Conservation (phyloP, 2,888 invertebrate genomes). For the Cerceris rybyensis region DNA sequence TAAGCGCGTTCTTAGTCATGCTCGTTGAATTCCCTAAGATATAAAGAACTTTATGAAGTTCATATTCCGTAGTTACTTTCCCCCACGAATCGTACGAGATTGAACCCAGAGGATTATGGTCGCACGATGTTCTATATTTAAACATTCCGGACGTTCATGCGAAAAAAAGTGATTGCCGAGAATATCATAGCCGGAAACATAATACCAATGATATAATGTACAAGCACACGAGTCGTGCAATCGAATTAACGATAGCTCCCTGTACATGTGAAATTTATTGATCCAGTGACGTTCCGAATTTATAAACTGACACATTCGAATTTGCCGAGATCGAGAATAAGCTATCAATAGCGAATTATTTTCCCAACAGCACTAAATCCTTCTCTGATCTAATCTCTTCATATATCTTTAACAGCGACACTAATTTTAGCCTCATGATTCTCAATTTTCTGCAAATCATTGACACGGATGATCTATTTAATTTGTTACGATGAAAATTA, state of each 20-base stretch:
- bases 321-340: conserved; percentile 17
- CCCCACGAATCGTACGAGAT: too few relatives aligned
- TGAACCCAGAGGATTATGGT: too few relatives aligned
- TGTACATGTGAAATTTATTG: conserved; percentile 71
- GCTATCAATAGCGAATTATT: conserved; percentile 49
- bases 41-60: too few relatives aligned
- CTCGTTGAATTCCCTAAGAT: too few relatives aligned
- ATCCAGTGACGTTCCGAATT: conserved; percentile 65
- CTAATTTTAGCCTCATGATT: conserved; percentile 33
- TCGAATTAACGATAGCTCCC: conserved; percentile 69
- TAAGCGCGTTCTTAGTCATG: too few relatives aligned
- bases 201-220: conserved; percentile 74
- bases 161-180: conserved; percentile 59
- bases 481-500: neutral
- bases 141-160: too few relatives aligned
- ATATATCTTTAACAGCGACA: conserved; percentile 17
- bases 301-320: conserved; percentile 25
- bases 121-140: too few relatives aligned
- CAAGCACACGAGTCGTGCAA: conserved; percentile 42
- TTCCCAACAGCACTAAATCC: conserved; percentile 21
- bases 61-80: too few relatives aligned
- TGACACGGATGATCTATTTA: neutral
- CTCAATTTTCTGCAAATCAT: neutral
- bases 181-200: conserved; percentile 75
- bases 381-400: conserved; percentile 7